phyloP scores from a whole-genome alignment of 2,888 invertebrate species.

The Luperina nickerlii region DNA sequence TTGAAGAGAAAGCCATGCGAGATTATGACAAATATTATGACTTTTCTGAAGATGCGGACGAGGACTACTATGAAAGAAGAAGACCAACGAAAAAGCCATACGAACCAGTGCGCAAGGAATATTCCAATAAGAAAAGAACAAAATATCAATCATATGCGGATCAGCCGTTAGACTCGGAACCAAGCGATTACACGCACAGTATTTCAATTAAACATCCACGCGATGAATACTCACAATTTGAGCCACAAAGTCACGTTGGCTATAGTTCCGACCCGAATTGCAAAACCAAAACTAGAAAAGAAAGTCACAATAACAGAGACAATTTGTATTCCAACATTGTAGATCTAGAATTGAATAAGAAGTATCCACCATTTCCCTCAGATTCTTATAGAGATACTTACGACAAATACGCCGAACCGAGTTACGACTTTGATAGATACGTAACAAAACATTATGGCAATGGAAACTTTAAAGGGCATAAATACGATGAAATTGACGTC shows the following conservation, averaged over 20 bases:
- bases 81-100: constrained; percentile 74
- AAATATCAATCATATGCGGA: constrained; percentile 72
- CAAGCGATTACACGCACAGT: constrained; percentile 85
- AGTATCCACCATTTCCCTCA: constrained; percentile 75
- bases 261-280: constrained; percentile 83
- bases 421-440: constrained; percentile 80
- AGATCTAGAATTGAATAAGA: constrained; percentile 78
- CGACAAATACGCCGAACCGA: constrained; percentile 81
- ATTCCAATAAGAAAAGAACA: constrained; percentile 76
- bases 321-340: constrained; percentile 76
- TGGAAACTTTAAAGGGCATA: constrained; percentile 73
- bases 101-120: constrained; percentile 76
- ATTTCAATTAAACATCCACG: constrained; percentile 84
- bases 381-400: constrained; percentile 77
- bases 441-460: constrained; percentile 73
- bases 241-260: constrained; percentile 82
- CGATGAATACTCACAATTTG: constrained; percentile 76
- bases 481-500: constrained; percentile 74
- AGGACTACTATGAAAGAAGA: constrained; percentile 78
- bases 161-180: constrained; percentile 75
- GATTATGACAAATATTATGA: constrained; percentile 84
- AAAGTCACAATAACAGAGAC: constrained; percentile 71
- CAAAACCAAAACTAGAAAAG: constrained; percentile 83
- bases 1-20: constrained; percentile 81
- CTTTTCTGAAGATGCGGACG: constrained; percentile 79